Evolutionary conservation across 2,797 vertebrate genomes (phyloP), one percentile per base, ranked within the genome.

Genomic region (Anguilla anguilla): DNA sequence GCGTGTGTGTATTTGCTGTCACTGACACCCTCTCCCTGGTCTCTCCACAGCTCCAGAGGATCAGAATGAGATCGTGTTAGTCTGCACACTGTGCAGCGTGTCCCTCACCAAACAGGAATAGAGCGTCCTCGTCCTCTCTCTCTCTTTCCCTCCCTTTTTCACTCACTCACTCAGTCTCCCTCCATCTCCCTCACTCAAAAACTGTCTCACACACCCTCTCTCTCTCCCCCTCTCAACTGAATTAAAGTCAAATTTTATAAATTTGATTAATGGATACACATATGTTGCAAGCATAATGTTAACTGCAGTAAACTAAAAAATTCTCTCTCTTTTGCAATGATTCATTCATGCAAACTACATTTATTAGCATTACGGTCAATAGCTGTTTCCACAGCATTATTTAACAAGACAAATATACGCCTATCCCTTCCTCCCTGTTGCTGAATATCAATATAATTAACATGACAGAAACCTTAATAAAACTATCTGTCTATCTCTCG

Each of bases 21-120:
- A 10, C 17, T 46, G 6, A 39, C 31, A 43, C 9, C 6, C 72
- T 39, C 7, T 81, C 19, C 10, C 6, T 3, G 6, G 5, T 92
- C 93, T 94, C 81, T 77, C 90, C 95, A 59, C 92, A 97, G 96
- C 96, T n/a, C 96, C 96, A 0, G 96, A 97, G 49, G 96, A 96
- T 89, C 96, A 96, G 92, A 95, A 95, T 91, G 96, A 97, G 94
- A 97, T 94, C 0, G 96, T 97, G 90, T 97, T 96, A 0, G 96
- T 97, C 17, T 97, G 96, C 0, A 95, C 93, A 0, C 90, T 92
- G 0, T 97, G 96, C 93, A 95, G 96, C 92, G 95, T 95, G 92
- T 93, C 90, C 43, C 94, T 97, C 90, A 94, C 87, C 94, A 97
- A 97, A 91, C 57, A 74, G 90, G 91, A 90, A 83, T 89, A 87